Percentiles rank a stretch among this genome's conserved stretches.
These are phyloP conservation scores for Yponomeuta sedellus DNA, from an alignment of 2,888 invertebrate genomes.

Conservation along the genomic window DNA sequence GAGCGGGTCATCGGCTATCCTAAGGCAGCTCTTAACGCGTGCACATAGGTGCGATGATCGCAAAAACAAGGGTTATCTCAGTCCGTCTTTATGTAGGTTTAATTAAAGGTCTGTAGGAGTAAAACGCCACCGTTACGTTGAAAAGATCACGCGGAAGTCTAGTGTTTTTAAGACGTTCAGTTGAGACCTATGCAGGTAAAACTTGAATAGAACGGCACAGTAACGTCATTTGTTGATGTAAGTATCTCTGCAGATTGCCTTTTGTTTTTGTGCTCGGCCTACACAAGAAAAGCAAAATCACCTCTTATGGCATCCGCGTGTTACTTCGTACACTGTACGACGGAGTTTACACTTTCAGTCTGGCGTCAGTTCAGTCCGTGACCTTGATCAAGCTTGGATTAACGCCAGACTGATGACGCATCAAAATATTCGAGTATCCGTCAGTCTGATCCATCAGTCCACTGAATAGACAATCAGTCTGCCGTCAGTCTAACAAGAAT, in stretches of 20 bases:
- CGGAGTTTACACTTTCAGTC: no score
- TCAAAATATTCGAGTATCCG: no score
- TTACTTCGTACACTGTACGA: background rate
- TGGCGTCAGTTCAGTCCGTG: no score
- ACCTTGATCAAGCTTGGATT: no score
- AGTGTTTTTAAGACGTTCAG: background rate
- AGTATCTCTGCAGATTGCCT: conserved; percentile 1
- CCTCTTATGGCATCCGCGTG: background rate
- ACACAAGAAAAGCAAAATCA: background rate
- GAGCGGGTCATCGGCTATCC: no score
- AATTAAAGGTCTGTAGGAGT: conserved; percentile 14
- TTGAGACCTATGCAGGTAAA: background rate
- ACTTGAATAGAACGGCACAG: background rate
- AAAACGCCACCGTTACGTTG: conserved; percentile 15
- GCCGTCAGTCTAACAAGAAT: no score
- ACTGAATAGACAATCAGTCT: no score
- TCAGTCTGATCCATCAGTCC: no score
- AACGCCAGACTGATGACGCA: no score
- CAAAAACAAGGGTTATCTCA: no score
- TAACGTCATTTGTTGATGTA: conserved; percentile 1
- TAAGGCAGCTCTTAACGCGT: no score
- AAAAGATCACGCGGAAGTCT: conserved; percentile 22
- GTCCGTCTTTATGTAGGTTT: background rate
- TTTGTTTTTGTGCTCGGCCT: background rate
- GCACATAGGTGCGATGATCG: no score